These are phyloP conservation scores for Lacerta viridis DNA, from an alignment of 2,797 vertebrate genomes.

Conservation along the genomic window DNA sequence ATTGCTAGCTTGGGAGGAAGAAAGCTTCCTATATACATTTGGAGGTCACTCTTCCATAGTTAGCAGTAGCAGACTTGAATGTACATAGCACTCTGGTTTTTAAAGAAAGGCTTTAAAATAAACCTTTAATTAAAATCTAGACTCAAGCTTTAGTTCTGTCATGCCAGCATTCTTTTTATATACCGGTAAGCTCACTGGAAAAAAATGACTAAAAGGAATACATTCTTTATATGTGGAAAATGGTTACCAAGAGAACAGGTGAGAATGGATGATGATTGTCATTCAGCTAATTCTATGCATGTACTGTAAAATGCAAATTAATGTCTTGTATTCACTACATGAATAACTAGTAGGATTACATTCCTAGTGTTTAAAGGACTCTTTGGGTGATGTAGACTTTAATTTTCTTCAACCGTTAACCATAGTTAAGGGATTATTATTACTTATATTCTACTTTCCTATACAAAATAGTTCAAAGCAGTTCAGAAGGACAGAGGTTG, in stretches of 20 bases:
- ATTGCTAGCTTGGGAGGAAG: background rate
- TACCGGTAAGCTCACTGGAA: background rate
- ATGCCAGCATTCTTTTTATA: background rate
- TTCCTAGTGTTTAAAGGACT: slow-evolving; percentile 9
- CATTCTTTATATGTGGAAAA: background rate
- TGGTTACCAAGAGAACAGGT: background rate
- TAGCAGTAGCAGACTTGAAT: background rate
- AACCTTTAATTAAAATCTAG: background rate
- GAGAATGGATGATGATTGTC: background rate
- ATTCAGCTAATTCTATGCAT: background rate
- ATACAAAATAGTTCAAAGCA: slow-evolving; percentile 10
- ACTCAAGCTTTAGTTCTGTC: background rate
- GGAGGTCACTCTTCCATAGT: background rate
- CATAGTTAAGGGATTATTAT: background rate
- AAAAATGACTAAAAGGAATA: background rate
- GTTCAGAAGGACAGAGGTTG: background rate
- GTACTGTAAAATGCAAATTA: background rate
- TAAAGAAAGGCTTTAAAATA: background rate
- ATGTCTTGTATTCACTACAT: background rate
- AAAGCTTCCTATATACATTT: background rate
- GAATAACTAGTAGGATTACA: background rate
- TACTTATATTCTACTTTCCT: background rate
- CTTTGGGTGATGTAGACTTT: background rate
- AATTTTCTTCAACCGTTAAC: background rate
- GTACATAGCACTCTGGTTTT: background rate